Conservation (phyloP, 2,113 vertebrate species). For the Psittacula cyanocephala region DNA sequence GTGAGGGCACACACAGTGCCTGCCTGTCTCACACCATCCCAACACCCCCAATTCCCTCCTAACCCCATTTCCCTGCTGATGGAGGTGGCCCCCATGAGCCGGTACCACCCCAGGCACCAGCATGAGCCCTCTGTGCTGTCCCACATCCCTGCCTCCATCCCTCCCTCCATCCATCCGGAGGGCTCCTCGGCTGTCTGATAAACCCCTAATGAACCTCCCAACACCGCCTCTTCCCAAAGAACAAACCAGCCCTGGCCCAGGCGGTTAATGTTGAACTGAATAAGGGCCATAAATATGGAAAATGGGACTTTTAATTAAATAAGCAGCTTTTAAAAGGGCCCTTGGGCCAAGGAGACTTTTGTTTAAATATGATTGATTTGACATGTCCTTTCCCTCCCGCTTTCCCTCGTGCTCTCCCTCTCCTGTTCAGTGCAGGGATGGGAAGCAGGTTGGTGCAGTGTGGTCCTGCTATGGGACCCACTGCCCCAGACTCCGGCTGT, state of each 20-base stretch:
- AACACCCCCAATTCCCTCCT: not conserved
- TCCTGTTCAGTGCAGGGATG: not conserved
- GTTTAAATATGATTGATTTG: slow-evolving; percentile 99
- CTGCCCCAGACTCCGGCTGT: not conserved
- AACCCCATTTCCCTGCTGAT: not conserved
- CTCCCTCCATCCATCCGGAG: slow-evolving; percentile 13
- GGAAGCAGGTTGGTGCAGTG: not conserved
- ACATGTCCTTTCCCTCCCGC: slow-evolving; percentile 78
- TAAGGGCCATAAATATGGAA: slow-evolving; percentile 96
- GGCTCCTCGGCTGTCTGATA: not conserved
- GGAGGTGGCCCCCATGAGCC: too few relatives aligned
- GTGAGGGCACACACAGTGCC: fast-evolving
- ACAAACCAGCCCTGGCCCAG: slow-evolving; percentile 78
- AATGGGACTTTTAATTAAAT: slow-evolving; percentile 99
- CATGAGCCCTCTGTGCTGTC: fast-evolving
- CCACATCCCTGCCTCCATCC: not conserved
- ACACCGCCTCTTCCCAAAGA: slow-evolving; percentile 69
- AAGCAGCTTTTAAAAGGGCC: slow-evolving; percentile 98
- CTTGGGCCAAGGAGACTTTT: slow-evolving; percentile 91
- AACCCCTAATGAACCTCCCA: slow-evolving; percentile 74
- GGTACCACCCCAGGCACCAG: fast-evolving
- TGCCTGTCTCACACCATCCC: fast-evolving
- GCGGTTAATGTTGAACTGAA: slow-evolving; percentile 96
- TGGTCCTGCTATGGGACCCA: not conserved
- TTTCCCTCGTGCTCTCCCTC: not conserved